These are phyloP conservation scores for Pipistrellus kuhlii DNA, from an alignment of 2,797 vertebrate species.

Conservation along the genomic window DNA sequence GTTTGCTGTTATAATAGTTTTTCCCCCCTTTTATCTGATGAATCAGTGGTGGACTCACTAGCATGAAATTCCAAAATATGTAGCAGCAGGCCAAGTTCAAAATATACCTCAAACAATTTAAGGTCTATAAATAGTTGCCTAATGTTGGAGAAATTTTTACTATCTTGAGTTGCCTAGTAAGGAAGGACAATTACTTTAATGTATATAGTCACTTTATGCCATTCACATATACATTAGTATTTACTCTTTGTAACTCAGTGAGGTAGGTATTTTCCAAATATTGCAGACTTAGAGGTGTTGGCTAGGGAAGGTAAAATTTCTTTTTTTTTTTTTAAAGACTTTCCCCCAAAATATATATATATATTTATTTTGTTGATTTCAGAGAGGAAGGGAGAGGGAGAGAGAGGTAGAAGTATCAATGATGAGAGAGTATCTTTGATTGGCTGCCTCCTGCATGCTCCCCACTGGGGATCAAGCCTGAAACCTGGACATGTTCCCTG, in stretches of 20 bases:
- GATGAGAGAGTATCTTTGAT: too few relatives aligned
- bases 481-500: too few relatives aligned
- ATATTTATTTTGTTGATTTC: too few relatives aligned
- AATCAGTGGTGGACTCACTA: not conserved
- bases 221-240: not conserved
- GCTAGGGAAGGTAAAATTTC: not conserved
- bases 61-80: constrained; percentile 39
- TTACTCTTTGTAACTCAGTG: not conserved
- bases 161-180: not conserved
- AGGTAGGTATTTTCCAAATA: not conserved
- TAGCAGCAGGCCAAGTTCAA: not conserved
- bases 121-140: not conserved
- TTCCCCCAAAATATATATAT: too few relatives aligned
- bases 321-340: not conserved
- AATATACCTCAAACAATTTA: not conserved
- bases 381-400: too few relatives aligned
- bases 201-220: not conserved
- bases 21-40: not conserved
- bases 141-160: not conserved
- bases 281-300: not conserved
- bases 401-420: too few relatives aligned
- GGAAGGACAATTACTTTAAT: not conserved
- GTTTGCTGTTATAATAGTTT: not conserved
- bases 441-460: too few relatives aligned
- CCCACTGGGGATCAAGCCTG: too few relatives aligned